Percentiles rank a stretch among this genome's conserved stretches.
phyloP scores from a whole-genome alignment of 2,797 vertebrate species.

The Xiphorhynchus erythropygius region DNA sequence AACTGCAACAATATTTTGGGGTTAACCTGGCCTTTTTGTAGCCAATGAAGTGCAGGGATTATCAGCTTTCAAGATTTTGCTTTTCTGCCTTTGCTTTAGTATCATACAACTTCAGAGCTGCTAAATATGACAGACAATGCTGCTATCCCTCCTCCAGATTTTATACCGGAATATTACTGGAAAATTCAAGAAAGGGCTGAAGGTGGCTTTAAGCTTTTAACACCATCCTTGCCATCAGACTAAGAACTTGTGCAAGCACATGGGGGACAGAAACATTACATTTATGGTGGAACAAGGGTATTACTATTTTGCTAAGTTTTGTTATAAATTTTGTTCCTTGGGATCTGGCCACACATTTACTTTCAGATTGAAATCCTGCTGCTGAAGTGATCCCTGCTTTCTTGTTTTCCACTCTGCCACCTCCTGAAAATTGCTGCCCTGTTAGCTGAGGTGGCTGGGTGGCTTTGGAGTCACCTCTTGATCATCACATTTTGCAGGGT shows the following conservation, averaged over 20 bases:
- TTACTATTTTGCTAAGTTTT: background rate
- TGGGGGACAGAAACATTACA: background rate
- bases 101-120: conserved; percentile 45
- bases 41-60: conserved; percentile 18
- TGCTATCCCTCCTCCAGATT: background rate
- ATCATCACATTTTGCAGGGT: background rate
- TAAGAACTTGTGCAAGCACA: background rate
- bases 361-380: background rate
- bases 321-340: background rate
- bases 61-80: conserved; percentile 56
- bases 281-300: background rate
- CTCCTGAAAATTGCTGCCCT: background rate
- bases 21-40: conserved; percentile 52
- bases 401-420: background rate
- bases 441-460: background rate
- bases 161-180: background rate
- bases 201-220: conserved; percentile 3
- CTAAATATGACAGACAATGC: conserved; percentile 25
- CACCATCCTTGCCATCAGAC: background rate
- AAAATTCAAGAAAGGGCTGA: conserved; percentile 36
- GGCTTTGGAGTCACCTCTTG: background rate
- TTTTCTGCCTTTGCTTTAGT: conserved; percentile 8
- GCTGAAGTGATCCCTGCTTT: background rate
- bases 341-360: background rate
- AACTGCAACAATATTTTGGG: conserved; percentile 30